phyloP scores from a whole-genome alignment of 2,797 vertebrate genomes.

The Eulemur mongoz region DNA sequence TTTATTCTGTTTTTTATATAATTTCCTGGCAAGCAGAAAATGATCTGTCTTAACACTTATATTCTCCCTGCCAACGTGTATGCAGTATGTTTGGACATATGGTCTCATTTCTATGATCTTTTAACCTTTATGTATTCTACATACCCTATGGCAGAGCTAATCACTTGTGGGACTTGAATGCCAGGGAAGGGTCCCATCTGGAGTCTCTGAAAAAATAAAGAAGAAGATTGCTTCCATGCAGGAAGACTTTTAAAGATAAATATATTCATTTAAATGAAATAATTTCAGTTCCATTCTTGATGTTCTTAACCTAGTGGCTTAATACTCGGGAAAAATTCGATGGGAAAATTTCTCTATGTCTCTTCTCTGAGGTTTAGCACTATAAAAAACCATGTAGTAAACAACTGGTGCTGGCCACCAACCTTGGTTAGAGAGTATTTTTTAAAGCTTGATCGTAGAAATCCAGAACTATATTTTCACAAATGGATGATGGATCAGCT shows the following conservation, averaged over 20 bases:
- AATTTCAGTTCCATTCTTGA: neutral
- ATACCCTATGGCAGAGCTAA: slow-evolving; percentile 38
- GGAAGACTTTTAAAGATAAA: neutral
- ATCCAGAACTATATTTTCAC: slow-evolving; percentile 1
- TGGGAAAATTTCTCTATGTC: neutral
- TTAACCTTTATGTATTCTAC: slow-evolving; percentile 71
- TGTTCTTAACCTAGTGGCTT: slow-evolving; percentile 4
- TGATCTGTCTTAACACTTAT: slow-evolving; percentile 63
- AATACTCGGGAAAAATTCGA: neutral
- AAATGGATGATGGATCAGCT: neutral
- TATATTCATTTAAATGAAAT: neutral
- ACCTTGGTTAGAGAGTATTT: neutral
- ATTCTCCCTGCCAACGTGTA: slow-evolving; percentile 51
- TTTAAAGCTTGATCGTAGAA: neutral
- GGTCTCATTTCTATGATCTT: slow-evolving; percentile 67
- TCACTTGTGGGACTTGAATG: slow-evolving; percentile 31
- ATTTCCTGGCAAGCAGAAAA: slow-evolving; percentile 63
- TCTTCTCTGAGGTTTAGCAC: neutral
- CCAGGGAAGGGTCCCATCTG: slow-evolving; percentile 5
- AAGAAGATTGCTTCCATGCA: neutral
- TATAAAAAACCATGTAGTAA: neutral
- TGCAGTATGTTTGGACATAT: slow-evolving; percentile 69
- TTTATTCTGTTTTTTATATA: slow-evolving; percentile 55
- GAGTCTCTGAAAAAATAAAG: slow-evolving; percentile 26
- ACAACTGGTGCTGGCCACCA: neutral